Evolutionary conservation across 2,888 invertebrate species (phyloP).

Genomic region (Osmoderma eremita): DNA sequence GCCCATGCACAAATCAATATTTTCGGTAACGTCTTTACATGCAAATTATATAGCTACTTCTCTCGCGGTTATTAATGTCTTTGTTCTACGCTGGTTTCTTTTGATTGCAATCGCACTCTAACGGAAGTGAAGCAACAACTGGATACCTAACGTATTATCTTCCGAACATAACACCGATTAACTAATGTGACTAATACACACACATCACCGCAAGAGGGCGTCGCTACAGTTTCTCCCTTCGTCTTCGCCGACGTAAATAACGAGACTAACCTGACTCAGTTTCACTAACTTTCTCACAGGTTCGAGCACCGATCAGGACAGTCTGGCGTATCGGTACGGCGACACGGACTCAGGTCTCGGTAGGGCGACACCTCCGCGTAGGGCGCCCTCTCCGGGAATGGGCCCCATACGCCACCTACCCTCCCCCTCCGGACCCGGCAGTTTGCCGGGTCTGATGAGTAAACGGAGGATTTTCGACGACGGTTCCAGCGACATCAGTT

Average conservation of each 20-base stretch:
- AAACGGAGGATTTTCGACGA: constrained; percentile 75
- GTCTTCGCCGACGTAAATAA: constrained; percentile 12
- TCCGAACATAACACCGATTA: constrained; percentile 31
- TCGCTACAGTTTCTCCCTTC: constrained; percentile 7
- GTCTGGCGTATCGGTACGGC: constrained; percentile 68
- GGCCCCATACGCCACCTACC: constrained; percentile 78
- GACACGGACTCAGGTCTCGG: constrained; percentile 88
- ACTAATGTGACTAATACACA: constrained; percentile 30
- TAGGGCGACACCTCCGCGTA: constrained; percentile 85
- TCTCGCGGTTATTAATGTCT: too few species aligned
- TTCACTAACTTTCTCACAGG: constrained; percentile 57
- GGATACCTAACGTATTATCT: background rate
- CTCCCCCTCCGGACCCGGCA: constrained; percentile 87
- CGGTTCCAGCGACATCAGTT: constrained; percentile 83
- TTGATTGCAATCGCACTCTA: too few species aligned
- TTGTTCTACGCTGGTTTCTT: too few species aligned
- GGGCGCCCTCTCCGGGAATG: constrained; percentile 87
- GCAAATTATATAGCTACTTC: too few species aligned
- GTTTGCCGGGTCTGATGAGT: constrained; percentile 80
- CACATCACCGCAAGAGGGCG: constrained; percentile 8
- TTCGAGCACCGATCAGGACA: constrained; percentile 70
- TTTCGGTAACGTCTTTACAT: too few species aligned
- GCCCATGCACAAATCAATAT: too few species aligned
- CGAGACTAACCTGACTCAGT: constrained; percentile 28
- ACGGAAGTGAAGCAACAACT: background rate